phyloP scores from a whole-genome alignment of 2,888 invertebrate genomes.

The Zelleria hepariella region DNA sequence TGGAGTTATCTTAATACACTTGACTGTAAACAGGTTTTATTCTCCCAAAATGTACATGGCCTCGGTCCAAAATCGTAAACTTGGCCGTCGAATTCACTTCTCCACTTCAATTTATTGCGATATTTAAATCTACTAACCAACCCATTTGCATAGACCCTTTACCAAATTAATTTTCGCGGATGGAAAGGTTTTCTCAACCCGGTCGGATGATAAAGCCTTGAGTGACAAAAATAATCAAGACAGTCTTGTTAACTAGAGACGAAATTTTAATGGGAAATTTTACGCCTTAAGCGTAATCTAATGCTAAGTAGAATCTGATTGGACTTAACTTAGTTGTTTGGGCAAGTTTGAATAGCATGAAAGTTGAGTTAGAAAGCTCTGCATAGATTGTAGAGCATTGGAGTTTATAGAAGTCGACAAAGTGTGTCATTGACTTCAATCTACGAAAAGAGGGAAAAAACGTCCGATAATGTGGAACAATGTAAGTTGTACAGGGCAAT shows the following conservation, averaged over 20 bases:
- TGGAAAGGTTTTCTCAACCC: constrained; percentile 24
- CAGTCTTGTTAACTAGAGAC: background rate
- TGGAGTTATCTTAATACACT: no score
- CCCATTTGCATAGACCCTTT: constrained; percentile 30
- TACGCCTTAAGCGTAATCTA: background rate
- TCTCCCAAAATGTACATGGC: no score
- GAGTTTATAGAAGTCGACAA: background rate
- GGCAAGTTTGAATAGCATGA: background rate
- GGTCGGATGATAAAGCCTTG: constrained; percentile 6
- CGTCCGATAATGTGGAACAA: no score
- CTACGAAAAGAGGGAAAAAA: no score
- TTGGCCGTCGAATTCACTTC: background rate
- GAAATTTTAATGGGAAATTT: background rate
- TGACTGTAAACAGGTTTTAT: no score
- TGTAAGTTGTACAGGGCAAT: no score
- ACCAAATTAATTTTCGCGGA: constrained; percentile 32
- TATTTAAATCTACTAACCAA: constrained; percentile 24
- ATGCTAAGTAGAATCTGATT: background rate
- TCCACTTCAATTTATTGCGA: constrained; percentile 10
- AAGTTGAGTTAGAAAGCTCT: background rate
- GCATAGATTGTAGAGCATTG: background rate
- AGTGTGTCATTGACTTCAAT: background rate
- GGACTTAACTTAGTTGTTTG: background rate
- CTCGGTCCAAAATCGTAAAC: background rate
- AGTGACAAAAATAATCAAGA: background rate